phyloP scores from a whole-genome alignment of 2,888 invertebrate species.

The Hirtodrosophila trivittata region DNA sequence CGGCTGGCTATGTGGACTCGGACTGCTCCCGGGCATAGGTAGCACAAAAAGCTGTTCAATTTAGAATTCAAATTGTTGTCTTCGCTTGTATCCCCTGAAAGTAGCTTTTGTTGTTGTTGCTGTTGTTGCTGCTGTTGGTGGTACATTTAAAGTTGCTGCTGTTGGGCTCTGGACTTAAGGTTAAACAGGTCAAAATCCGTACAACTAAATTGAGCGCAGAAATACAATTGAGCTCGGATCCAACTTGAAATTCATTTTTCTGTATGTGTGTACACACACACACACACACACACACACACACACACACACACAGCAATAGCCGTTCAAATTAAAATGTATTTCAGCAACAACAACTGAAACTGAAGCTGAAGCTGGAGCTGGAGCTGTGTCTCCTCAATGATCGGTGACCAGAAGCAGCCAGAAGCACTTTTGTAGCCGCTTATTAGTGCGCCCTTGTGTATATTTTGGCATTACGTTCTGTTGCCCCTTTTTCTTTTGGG shows the following conservation, averaged over 20 bases:
- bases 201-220: constrained; percentile 83
- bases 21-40: constrained; percentile 74
- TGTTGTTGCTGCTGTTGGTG: constrained; percentile 34
- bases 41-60: constrained; percentile 81
- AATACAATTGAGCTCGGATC: constrained; percentile 70
- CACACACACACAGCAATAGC: no score
- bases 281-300: no score
- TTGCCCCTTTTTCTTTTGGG: constrained; percentile 22
- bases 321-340: constrained; percentile 77
- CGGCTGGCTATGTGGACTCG: constrained; percentile 35
- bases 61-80: constrained; percentile 81
- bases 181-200: constrained; percentile 83
- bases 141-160: constrained; percentile 43
- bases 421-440: constrained; percentile 78
- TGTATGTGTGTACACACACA: constrained; percentile 22
- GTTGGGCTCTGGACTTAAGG: constrained; percentile 69
- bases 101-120: constrained; percentile 25
- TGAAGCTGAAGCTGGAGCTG: neutral
- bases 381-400: constrained; percentile 10
- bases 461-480: constrained; percentile 35
- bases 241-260: constrained; percentile 56
- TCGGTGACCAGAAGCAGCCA: constrained; percentile 79
- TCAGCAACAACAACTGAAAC: constrained; percentile 44
- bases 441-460: constrained; percentile 70
- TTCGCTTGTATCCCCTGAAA: constrained; percentile 60